A percentile compares a stretch with the other conserved stretches of the same genome.
Evolutionary conservation across 2,113 vertebrate species (phyloP).

Genomic region (Nanger granti): DNA sequence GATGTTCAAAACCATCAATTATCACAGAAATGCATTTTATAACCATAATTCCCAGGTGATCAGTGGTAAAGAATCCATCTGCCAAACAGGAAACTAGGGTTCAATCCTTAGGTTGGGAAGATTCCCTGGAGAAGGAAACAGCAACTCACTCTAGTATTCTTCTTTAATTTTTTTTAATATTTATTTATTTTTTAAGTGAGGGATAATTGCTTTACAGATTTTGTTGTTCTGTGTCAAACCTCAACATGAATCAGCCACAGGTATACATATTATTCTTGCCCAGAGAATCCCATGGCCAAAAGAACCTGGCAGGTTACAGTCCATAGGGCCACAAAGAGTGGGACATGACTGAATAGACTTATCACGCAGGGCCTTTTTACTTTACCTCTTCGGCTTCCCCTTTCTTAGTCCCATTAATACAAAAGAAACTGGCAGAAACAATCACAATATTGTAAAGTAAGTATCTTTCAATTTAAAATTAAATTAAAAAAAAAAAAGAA

Average conservation of each 20-base stretch:
- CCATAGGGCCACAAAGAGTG: not conserved
- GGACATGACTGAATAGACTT: not conserved
- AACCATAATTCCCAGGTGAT: not conserved
- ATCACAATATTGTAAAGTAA: not conserved
- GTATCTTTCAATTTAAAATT: not conserved
- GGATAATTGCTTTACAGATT: not conserved
- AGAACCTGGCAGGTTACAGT: not conserved
- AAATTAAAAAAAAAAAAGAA: not conserved
- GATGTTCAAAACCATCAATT: not conserved
- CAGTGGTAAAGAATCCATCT: not conserved
- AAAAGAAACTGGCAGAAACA: not conserved
- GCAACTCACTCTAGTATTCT: not conserved
- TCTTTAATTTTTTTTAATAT: not conserved
- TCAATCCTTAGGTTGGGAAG: not conserved
- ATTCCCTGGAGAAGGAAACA: not conserved
- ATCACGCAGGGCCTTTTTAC: not conserved
- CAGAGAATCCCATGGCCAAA: not conserved
- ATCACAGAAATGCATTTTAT: not conserved
- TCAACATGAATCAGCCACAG: not conserved
- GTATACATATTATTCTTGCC: not conserved
- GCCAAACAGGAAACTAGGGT: not conserved
- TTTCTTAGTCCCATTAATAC: not conserved
- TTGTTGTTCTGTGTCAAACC: not conserved
- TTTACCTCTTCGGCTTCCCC: not conserved
- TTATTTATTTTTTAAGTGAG: not conserved